Evolutionary conservation across 2,113 vertebrate species (phyloP).

Genomic region (Gasterosteus aculeatus): DNA sequence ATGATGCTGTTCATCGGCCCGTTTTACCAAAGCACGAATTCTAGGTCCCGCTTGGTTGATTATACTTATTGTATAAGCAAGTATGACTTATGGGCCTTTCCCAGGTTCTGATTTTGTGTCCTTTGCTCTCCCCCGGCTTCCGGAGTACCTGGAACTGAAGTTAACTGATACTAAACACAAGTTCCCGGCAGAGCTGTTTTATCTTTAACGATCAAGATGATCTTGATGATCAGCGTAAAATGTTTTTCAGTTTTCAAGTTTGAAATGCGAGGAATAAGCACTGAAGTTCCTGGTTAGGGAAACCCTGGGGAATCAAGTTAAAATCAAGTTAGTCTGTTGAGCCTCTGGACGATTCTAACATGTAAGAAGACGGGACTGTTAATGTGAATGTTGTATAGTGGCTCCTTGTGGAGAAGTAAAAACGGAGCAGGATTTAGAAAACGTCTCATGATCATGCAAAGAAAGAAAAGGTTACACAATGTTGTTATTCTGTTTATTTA

Average conservation of each 20-base stretch:
- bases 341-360: background rate
- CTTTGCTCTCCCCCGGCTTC: background rate
- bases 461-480: background rate
- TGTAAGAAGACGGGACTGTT: background rate
- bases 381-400: background rate
- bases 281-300: background rate
- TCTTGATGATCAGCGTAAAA: background rate
- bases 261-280: conserved; percentile 5
- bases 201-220: background rate
- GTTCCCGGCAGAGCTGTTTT: background rate
- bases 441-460: no score
- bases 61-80: no score
- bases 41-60: no score
- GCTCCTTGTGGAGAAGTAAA: no score
- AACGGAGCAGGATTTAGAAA: no score
- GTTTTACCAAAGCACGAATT: background rate
- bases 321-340: background rate
- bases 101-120: conserved; percentile 7
- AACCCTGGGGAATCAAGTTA: background rate
- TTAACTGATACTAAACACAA: background rate
- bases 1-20: background rate
- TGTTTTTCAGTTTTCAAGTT: no score
- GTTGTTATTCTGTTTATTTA: background rate
- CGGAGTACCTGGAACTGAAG: background rate
- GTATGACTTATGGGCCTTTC: background rate